A percentile compares a stretch with the other conserved stretches of the same genome.
Conservation (phyloP, 2,888 invertebrate species). For the Lasioglossum pauxillum region DNA sequence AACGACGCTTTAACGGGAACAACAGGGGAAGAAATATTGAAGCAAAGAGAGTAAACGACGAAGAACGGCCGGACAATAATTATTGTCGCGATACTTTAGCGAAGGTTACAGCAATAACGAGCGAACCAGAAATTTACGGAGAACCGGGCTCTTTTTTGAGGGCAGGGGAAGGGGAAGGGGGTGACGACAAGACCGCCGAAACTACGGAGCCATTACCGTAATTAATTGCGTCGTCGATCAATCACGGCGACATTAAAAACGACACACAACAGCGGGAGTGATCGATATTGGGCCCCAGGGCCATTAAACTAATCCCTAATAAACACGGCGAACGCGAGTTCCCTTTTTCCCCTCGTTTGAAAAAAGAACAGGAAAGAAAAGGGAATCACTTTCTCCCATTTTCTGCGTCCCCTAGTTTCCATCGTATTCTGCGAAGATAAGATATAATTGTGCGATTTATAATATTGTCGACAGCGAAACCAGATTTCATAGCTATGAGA, state of each 20-base stretch:
- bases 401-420: not conserved
- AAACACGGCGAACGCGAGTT: constrained; percentile 19
- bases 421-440: not conserved
- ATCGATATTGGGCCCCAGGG: constrained; percentile 36
- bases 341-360: not conserved
- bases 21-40: not conserved
- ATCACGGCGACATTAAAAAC: constrained; percentile 56
- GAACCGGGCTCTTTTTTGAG: constrained; percentile 12
- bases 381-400: not conserved
- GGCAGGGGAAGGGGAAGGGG: not conserved
- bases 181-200: constrained; percentile 25
- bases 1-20: not conserved
- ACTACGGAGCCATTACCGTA: constrained; percentile 48
- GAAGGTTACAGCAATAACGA: not conserved
- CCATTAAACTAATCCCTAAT: constrained; percentile 42
- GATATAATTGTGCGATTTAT: not conserved
- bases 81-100: not conserved
- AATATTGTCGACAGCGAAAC: not conserved
- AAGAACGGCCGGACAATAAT: not conserved
- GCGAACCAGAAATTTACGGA: constrained; percentile 1
- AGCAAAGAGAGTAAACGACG: not conserved
- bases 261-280: constrained; percentile 41
- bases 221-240: constrained; percentile 60
- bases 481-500: not conserved
- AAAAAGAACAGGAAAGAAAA: not conserved